Conservation (phyloP, 2,113 vertebrate species). For the Prinia subflava region DNA sequence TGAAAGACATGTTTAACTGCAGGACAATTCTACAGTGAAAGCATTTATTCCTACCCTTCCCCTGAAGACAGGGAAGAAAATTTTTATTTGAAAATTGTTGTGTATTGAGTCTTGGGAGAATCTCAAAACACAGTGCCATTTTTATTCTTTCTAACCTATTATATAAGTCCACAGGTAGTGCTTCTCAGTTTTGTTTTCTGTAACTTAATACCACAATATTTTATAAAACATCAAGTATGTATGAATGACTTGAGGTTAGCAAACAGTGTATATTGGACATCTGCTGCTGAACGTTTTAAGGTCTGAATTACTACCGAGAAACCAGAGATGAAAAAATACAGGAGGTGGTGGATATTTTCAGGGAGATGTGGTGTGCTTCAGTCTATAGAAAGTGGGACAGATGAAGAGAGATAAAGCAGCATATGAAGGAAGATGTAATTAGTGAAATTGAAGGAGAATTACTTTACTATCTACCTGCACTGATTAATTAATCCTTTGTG, state of each 20-base stretch:
- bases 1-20: not conserved
- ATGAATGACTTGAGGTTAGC: not conserved
- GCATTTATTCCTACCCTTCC: not conserved
- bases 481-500: not conserved
- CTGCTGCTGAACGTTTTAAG: not conserved
- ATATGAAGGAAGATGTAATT: not conserved
- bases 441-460: not conserved
- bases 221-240: not conserved
- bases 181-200: not conserved
- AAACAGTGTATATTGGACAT: not conserved
- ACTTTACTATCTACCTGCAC: not conserved
- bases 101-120: not conserved
- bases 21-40: not conserved
- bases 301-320: not conserved
- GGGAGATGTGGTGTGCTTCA: not conserved
- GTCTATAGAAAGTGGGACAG: not conserved
- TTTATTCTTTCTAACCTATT: not conserved
- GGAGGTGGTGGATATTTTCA: not conserved
- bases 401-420: not conserved
- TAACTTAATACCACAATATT: not conserved
- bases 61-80: not conserved
- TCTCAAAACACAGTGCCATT: not conserved
- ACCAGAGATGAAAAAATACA: not conserved
- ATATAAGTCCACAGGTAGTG: not conserved
- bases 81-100: not conserved